Evolutionary conservation across 2,888 invertebrate genomes (phyloP).

Genomic region (Catocala nupta): DNA sequence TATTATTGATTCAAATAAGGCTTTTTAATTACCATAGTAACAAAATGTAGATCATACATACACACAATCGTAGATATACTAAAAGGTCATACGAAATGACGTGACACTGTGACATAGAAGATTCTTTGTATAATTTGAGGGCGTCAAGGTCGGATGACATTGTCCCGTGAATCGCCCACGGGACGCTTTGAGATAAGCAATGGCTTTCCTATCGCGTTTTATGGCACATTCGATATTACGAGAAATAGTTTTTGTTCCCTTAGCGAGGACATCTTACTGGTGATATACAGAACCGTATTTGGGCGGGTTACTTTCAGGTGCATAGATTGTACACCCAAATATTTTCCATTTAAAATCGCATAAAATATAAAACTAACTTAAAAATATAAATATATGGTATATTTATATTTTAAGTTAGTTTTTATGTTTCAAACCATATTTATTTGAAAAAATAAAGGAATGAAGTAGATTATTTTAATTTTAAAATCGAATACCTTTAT

Average conservation of each 20-base stretch:
- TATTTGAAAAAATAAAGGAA: too few species aligned
- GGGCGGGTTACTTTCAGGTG: too few species aligned
- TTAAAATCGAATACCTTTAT: too few species aligned
- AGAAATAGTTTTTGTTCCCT: slow-evolving; percentile 72
- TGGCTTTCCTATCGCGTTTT: slow-evolving; percentile 71
- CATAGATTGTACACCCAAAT: too few species aligned
- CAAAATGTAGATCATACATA: background rate
- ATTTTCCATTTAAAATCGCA: too few species aligned
- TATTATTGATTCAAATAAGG: too few species aligned
- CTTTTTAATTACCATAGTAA: background rate
- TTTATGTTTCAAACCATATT: too few species aligned
- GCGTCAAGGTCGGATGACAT: slow-evolving; percentile 55
- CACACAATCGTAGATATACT: background rate
- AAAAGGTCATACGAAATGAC: background rate
- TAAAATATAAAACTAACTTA: too few species aligned
- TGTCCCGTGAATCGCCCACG: slow-evolving; percentile 53
- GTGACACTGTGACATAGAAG: slow-evolving; percentile 35
- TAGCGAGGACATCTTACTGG: slow-evolving; percentile 54
- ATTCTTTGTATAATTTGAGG: slow-evolving; percentile 44
- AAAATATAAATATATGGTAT: too few species aligned
- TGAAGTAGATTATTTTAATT: background rate
- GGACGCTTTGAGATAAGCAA: slow-evolving; percentile 66
- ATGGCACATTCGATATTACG: slow-evolving; percentile 70
- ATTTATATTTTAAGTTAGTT: too few species aligned
- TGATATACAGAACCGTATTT: slow-evolving; percentile 51